Percentiles rank a stretch among this genome's conserved stretches.
These are phyloP conservation scores for Limanda limanda DNA, from an alignment of 2,113 vertebrate species.

Conservation along the genomic window DNA sequence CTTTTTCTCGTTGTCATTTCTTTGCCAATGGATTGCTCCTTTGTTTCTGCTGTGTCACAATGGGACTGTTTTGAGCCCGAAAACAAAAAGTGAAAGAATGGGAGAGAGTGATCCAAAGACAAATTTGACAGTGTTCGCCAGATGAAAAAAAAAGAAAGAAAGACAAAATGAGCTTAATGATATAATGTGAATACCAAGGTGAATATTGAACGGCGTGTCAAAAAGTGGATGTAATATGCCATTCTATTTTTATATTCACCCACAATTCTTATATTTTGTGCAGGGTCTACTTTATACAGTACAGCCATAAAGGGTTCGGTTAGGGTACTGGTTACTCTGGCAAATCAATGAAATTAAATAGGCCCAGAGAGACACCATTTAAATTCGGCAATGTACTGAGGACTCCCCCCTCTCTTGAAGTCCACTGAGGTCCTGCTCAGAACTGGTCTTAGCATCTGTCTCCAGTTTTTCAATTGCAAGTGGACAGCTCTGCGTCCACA, in stretches of 20 bases:
- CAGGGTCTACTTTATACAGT: no score
- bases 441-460: no score
- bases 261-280: no score
- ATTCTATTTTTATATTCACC: no score
- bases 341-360: neutral
- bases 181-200: neutral
- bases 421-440: neutral
- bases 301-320: no score
- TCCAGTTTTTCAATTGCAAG: no score
- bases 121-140: neutral
- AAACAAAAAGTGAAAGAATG: neutral
- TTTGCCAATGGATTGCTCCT: slow-evolving; percentile 28
- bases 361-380: neutral
- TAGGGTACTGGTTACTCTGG: neutral
- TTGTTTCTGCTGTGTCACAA: slow-evolving; percentile 44
- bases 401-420: neutral
- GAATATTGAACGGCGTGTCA: neutral
- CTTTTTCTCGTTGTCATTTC: slow-evolving; percentile 41
- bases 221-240: no score
- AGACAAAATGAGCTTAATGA: neutral
- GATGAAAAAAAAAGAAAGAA: neutral
- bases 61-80: slow-evolving; percentile 23
- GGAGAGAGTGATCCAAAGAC: neutral
- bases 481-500: no score
- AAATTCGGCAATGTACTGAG: neutral